Base-by-base conservation (phyloP, 30 jellyfish, hydroid and myxozoan genomes). In the Chrysaora quinquecirrha region DNA sequence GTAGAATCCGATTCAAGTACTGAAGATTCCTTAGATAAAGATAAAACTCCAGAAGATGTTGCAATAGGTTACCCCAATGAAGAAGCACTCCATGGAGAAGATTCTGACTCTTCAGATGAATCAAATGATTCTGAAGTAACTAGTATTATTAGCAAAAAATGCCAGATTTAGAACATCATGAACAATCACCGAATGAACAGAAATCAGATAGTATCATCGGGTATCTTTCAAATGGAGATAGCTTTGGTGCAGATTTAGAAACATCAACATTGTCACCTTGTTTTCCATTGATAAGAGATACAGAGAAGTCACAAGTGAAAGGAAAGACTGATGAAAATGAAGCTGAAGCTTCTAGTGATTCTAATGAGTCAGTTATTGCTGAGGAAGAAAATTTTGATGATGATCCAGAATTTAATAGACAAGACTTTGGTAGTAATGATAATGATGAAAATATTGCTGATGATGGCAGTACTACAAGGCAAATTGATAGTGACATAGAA, bases 191-290 rank as follows among this genome's bases (percentile, higher is more conserved):
- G 21, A 1, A 49, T 18, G 77, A 52, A 49, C 21, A 19, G 0
- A 66, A 47, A 24, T 3, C 66, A 4, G 18, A 29, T 48, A 80
- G 78, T 67, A 20, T 52, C 6, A 20, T 20, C 19, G 68, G 68
- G 3, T 20, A 52, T 52, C 29, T 52, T 16, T 52, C 68, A 10
- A 10, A 19, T 52, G 29, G 68, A 10, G 76, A 64, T 52, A 80
- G 84, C n/a, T 29, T 68, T 66, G 50, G 76, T 19, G 67, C 27
- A 14, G 90, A 80, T 65, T 24, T 50, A 27, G 90, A 80, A 54
- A 34, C 67, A 52, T 80, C 90, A 10, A 80, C 90, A 29, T 32
- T 80, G 69, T 80, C 90, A 67, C 90, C 90, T 0, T 65, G 90
- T 23, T 80, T 65, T 80, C 90, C 90, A 0, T 34, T 80, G 66